Evolutionary conservation across 2,888 invertebrate species (phyloP), one percentile per base, ranked within the genome.

Genomic region (Diadegma fenestrale): DNA sequence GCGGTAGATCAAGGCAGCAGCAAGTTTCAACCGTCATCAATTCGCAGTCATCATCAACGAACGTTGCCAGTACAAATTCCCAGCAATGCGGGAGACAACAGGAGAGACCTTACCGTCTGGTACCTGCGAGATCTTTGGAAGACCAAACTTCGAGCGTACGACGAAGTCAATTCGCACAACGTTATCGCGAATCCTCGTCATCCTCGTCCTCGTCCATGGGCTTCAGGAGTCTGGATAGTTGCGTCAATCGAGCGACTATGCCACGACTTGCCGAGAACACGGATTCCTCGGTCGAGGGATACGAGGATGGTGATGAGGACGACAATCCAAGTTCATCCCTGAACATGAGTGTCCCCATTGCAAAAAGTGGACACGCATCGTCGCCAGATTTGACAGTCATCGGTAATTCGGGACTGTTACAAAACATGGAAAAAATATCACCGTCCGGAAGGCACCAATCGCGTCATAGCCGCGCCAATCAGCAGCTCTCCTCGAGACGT

Each of bases 211-310:
- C 95, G 10, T 95, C 95, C 45, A 95, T 96, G 92, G 95, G 96
- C 7, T 96, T 96, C 90, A 94, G 96, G 66, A 96, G 96, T 89
- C 94, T 96, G 85, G 96, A 96, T 87, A 95, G 95, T 87, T 94
- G 95, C 91, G 89, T 95, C 88, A 92, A 94, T 91, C 90, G 94
- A 91, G 87, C 94, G 91, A 92, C 95, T 88, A 90, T 95, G 95
- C 94, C 95, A 88, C 92, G 94, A 51, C 89, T 95, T 6, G 94
- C 95, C 0, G 95, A 96, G 89, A 94, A 95, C 80, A 94, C 94
- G 91, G 95, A 95, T 92, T 95, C 95, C 10, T 95, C 95, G 41
- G 94, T 95, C 30, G 95, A 95, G 80, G 95, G 95, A 69, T 94
- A 95, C 87, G 94, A 94, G 78, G 95, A 95, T 86, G 94, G 94